A percentile compares a stretch with the other conserved stretches of the same genome.
phyloP scores from a whole-genome alignment of 2,797 vertebrate genomes.

The Phoebastria nigripes region DNA sequence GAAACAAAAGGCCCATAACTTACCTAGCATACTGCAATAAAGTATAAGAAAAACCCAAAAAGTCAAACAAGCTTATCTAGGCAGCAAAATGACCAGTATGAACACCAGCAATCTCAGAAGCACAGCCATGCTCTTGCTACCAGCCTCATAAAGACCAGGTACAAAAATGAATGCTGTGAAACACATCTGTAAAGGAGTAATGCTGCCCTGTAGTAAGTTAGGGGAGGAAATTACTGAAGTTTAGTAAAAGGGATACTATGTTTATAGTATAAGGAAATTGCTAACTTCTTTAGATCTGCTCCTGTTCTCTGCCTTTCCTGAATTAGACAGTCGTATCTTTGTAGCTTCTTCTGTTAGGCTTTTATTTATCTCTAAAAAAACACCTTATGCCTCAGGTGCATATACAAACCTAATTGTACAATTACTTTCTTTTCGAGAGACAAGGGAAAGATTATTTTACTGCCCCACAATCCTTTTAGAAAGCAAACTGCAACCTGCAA shows the following conservation, averaged over 20 bases:
- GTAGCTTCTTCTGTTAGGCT: neutral
- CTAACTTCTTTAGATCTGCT: slow-evolving; percentile 17
- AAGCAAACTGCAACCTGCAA: neutral
- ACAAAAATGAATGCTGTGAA: neutral
- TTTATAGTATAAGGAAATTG: neutral
- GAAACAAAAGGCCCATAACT: neutral
- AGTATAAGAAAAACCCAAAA: neutral
- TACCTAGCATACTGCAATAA: neutral
- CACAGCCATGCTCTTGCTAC: neutral
- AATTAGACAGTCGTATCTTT: neutral
- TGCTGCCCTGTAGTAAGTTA: neutral
- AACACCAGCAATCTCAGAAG: neutral
- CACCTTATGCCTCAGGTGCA: slow-evolving; percentile 20
- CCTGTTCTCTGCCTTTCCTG: neutral
- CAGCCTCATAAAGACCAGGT: neutral
- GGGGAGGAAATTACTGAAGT: neutral
- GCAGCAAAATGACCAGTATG: neutral
- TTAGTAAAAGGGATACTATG: neutral
- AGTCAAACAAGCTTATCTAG: neutral
- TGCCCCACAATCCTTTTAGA: neutral
- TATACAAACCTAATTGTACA: neutral
- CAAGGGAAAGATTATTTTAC: neutral
- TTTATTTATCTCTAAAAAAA: slow-evolving; percentile 33
- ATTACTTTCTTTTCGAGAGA: neutral
- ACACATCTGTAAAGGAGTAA: neutral